Base-by-base conservation (phyloP, 2,888 invertebrate genomes). In the Entomobrya multifasciata region DNA sequence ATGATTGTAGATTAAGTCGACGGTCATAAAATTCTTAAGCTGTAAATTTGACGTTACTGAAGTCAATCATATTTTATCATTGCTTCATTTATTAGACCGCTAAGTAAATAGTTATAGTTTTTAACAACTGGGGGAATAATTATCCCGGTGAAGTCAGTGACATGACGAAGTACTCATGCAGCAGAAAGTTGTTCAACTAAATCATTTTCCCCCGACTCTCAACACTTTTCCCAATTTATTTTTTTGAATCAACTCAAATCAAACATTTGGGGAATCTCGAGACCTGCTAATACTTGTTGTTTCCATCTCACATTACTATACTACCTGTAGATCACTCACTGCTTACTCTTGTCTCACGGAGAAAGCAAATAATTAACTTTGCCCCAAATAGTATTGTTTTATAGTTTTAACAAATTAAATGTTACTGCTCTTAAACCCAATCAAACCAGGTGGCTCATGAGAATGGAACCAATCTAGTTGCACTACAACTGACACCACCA, bases 71-170 rank as follows among this genome's bases (percentile, higher is more conserved):
- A 60, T n/a, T n/a, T n/a, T n/a, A n/a, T n/a, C n/a, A n/a, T n/a
- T n/a, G n/a, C n/a, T n/a, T n/a, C n/a, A n/a, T n/a, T n/a, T n/a
- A n/a, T n/a, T n/a, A n/a, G n/a, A n/a, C n/a, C n/a, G n/a, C n/a
- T n/a, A n/a, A n/a, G n/a, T n/a, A n/a, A 8, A 36, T 8, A 8
- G 36, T 36, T 36, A 36, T 6, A 36, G 36, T 36, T 47, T 47
- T 57, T 10, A 47, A 44, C 20, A 11, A 5, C 30, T 60, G n/a
- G 6, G 47, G 15, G 44, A 25, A 15, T 10, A 41, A 49, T 72
- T 30, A 72, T 36, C 72, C 72, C 0, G 72, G 72, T 1, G 72
- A 72, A 10, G 72, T 72, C 27, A 49, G 47, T 72, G 72, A 72
- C 72, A 72, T 72, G 72, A 52, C 72, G 72, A 49, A 27, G 6